Conservation (phyloP, 2,797 vertebrate species). For the Caiman crocodilus region DNA sequence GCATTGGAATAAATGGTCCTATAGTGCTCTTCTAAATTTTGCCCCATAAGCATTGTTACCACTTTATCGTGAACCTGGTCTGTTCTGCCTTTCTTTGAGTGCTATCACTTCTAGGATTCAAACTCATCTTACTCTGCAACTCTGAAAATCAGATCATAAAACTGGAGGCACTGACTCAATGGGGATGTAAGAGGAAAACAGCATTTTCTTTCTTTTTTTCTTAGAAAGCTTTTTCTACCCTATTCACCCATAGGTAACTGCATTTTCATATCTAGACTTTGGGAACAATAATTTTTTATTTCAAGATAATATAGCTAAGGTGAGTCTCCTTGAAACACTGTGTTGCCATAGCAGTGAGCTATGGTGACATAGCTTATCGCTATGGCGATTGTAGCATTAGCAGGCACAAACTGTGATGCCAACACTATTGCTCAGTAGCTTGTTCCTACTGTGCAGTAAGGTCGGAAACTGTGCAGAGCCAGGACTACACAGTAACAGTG, state of each 20-base stretch:
- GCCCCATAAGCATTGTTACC: background rate
- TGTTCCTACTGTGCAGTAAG: no score
- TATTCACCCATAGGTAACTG: slow-evolving; percentile 68
- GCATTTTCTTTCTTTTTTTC: slow-evolving; percentile 73
- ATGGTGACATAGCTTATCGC: no score
- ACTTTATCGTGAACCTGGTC: background rate
- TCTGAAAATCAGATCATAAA: background rate
- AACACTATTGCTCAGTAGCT: no score
- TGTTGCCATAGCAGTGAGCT: no score
- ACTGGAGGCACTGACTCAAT: slow-evolving; percentile 39
- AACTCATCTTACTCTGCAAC: background rate
- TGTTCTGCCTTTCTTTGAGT: background rate
- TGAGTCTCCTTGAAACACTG: no score
- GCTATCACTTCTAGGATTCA: background rate
- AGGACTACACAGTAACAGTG: no score
- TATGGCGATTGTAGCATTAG: no score
- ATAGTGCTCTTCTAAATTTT: slow-evolving; percentile 9
- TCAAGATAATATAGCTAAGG: no score
- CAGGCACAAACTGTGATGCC: no score
- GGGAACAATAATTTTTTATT: no score
- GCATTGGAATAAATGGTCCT: slow-evolving; percentile 16
- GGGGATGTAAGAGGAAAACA: slow-evolving; percentile 73
- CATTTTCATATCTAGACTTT: slow-evolving; percentile 60
- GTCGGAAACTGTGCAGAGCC: no score
- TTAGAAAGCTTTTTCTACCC: slow-evolving; percentile 79